Evolutionary conservation across 2,113 vertebrate species (phyloP), one percentile per base, ranked within the genome.

Genomic region (Siphamia tubifer): DNA sequence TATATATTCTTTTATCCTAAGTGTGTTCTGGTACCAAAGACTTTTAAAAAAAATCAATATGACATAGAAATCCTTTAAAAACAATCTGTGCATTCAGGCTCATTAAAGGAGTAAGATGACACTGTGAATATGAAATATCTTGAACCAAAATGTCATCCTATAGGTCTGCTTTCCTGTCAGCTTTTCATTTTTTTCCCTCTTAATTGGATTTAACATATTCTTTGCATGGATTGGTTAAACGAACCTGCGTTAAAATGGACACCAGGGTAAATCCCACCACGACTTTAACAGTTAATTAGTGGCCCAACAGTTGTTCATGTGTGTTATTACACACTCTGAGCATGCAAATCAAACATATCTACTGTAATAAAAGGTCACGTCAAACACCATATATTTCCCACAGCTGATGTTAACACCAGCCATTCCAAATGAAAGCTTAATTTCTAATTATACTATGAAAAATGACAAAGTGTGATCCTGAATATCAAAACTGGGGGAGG

Each of bases 221-320:
- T 5, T 8, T 11, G 13, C 5, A 12, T 25, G 9, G 13, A 15
- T 34, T n/a, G 12, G 5, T 55, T 45, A 32, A 77, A 72, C 45
- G 19, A 34, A 64, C 39, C 34, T 12, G 34, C n/a, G 36, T 61
- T 34, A 60, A 51, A 52, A 4, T n/a, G 32, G 34, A 13, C 13
- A 54, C 42, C 6, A 28, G 8, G 21, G 19, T n/a, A 58, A 60
- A 79, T 56, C 39, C 27, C 20, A 23, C 15, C 6, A 8, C 64
- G 76, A 84, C 73, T 74, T 73, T 71, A 58, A 53, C 62, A 71
- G 55, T 51, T 58, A 68, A 84, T 76, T 74, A 34, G 24, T 19
- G 2, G 13, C 31, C 68, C 47, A 51, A 81, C 68, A 13, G 12
- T 73, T 66, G n/a, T 77, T 71, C 25, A 60, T 16, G 49, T 48